Conservation (phyloP, 2,797 vertebrate genomes). For the Holocentrus rufus region DNA sequence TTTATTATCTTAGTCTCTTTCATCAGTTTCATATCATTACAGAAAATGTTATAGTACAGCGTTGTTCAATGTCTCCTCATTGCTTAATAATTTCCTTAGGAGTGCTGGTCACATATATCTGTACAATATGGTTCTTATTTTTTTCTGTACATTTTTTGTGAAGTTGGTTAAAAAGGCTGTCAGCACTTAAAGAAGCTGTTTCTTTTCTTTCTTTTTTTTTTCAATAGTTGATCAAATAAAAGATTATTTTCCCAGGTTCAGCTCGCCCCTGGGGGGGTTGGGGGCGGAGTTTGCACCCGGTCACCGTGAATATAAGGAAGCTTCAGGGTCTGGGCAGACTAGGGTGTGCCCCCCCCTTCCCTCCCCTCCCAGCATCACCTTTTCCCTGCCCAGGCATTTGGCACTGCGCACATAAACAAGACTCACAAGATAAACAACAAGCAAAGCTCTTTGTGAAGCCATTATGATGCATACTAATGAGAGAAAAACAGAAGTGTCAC, state of each 20-base stretch:
- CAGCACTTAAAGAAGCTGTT: slow-evolving; percentile 99
- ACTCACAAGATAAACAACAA: slow-evolving; percentile 99
- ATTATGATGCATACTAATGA: slow-evolving; percentile 99
- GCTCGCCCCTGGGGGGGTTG: slow-evolving; percentile 81
- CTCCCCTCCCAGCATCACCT: slow-evolving; percentile 69
- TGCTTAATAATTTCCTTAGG: slow-evolving; percentile 96
- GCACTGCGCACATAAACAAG: slow-evolving; percentile 99
- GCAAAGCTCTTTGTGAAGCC: slow-evolving; percentile 99
- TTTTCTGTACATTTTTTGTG: slow-evolving; percentile 97
- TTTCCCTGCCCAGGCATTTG: slow-evolving; percentile 87
- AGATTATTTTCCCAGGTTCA: slow-evolving; percentile 86
- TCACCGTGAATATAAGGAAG: slow-evolving; percentile 85
- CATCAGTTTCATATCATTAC: slow-evolving; percentile 99
- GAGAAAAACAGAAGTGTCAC: slow-evolving; percentile 95
- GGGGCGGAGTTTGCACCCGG: slow-evolving; percentile 76
- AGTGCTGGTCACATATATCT: slow-evolving; percentile 99
- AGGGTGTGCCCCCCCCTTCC: slow-evolving; percentile 59
- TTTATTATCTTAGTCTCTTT: slow-evolving; percentile 96
- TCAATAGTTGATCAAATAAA: slow-evolving; percentile 90
- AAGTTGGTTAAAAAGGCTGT: slow-evolving; percentile 99
- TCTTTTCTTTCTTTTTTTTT: slow-evolving; percentile 75
- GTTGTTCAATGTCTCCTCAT: slow-evolving; percentile 98
- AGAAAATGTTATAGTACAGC: slow-evolving; percentile 99
- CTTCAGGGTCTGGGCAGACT: slow-evolving; percentile 85
- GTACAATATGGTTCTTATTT: slow-evolving; percentile 97